A percentile compares a stretch with the other conserved stretches of the same genome.
Evolutionary conservation across 2,797 vertebrate genomes (phyloP).

Genomic region (Lithobates sylvaticus): DNA sequence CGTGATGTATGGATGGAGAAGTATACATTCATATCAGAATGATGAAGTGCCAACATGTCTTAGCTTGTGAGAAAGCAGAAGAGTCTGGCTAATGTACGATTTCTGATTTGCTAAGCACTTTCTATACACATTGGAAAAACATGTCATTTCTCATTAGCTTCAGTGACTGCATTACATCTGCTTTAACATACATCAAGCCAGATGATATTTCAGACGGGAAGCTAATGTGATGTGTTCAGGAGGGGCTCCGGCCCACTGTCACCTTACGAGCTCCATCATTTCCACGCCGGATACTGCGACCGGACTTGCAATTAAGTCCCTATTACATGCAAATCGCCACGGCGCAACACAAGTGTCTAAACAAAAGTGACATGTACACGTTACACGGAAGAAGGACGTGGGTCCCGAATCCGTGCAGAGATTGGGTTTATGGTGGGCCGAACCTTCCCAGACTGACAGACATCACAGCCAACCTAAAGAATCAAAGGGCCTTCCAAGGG

Average conservation of each 20-base stretch:
- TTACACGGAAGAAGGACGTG: neutral
- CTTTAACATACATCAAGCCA: slow-evolving; percentile 61
- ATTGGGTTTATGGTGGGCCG: no score
- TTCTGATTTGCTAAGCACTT: slow-evolving; percentile 63
- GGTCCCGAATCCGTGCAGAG: neutral
- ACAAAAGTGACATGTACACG: slow-evolving; percentile 22
- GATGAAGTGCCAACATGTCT: slow-evolving; percentile 62
- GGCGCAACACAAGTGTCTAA: neutral
- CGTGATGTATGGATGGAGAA: slow-evolving; percentile 50
- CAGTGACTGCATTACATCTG: slow-evolving; percentile 60
- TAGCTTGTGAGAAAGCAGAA: slow-evolving; percentile 60
- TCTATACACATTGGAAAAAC: slow-evolving; percentile 63
- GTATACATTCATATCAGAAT: slow-evolving; percentile 58
- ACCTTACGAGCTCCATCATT: slow-evolving; percentile 35
- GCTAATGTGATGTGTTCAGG: slow-evolving; percentile 56
- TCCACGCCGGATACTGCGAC: slow-evolving; percentile 18
- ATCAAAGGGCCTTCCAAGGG: no score
- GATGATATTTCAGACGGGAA: slow-evolving; percentile 61
- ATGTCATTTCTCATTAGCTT: slow-evolving; percentile 62
- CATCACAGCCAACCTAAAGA: no score
- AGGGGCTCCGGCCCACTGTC: slow-evolving; percentile 49
- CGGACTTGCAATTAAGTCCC: slow-evolving; percentile 30
- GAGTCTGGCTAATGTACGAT: slow-evolving; percentile 61
- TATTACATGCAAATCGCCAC: slow-evolving; percentile 38
- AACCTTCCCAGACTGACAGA: no score